Evolutionary conservation across 53 echinoderm and acorn worm species (phyloP), one percentile per base, ranked within the genome.

Genomic region (Echinarachnius parma): DNA sequence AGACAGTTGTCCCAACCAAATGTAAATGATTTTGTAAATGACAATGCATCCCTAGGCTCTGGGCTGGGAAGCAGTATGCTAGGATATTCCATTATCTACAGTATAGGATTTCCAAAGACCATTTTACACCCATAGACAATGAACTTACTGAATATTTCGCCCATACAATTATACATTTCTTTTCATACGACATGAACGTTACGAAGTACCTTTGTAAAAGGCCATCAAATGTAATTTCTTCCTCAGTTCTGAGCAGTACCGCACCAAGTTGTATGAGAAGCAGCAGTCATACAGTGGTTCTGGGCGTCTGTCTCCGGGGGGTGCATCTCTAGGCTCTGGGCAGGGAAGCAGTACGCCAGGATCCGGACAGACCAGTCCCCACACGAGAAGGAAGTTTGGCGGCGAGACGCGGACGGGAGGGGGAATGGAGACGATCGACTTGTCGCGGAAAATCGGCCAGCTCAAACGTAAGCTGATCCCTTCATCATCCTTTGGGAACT

Each of bases 221-320:
- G n/a, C n/a, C n/a, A n/a, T n/a, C n/a, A n/a, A n/a, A n/a, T n/a
- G n/a, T n/a, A n/a, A n/a, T n/a, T n/a, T n/a, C 10, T 28, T 25
- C 16, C 20, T 9, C 22, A 89, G 89, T 63, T 89, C 89, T 25
- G 85, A 89, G 44, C 81, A 78, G 34, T 89, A 89, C 66, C 81
- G 81, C 56, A 79, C 82, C 2, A 85, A 89, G 75, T 18, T 89
- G 47, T 81, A 78, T 24, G 89, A 85, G 55, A 60, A 71, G 9
- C 89, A 89, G 72, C 89, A 89, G 42, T 54, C 61, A n/a, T 57
- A 22, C 36, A 29, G 33, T 21, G 31, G 69, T 37, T 50, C 50
- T 21, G 74, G 74, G 5, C 55, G 63, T 9, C 34, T 67, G 44
- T 29, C 63, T 15, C 72, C 82, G 0, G 77, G 77, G 49, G 63